Evolutionary conservation across 2,113 vertebrate species (phyloP), one percentile per base, ranked within the genome.

Genomic region (Lampris megalopsis): DNA sequence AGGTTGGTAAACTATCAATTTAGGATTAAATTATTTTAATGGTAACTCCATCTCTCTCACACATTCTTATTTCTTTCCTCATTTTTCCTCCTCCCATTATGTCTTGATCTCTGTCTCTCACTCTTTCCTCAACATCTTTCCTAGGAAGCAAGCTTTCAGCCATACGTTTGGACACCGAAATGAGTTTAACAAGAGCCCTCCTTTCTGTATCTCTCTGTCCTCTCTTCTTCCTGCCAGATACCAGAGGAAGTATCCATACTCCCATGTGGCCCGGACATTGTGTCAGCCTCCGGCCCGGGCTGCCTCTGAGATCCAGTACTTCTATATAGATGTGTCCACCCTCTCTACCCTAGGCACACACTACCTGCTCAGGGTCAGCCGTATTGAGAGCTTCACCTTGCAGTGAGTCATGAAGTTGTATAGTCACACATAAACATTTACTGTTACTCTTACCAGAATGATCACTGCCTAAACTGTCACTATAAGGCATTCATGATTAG

Each of bases 271-370:
- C 58, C 95, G 97, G 35, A 99, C 98, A 0, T 83, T 99, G 67
- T 99, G 98, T 87, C 97, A 98, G 81, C 97, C 98, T 0, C 96
- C 94, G 0, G 95, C 95, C 47, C 95, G 93, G 73, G 94, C 88
- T 0, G 92, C 95, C 62, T 92, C 94, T 0, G 97, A 98, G 92
- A 96, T 93, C 3, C 96, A 99, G 91, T 94, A 92, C 88, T 99
- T 99, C 90, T 99, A 95, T 0, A 95, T 99, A 75, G 97, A 99
- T 0, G 97, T 98, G 68, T 99, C 98, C 3, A 98, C 97, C 0
- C 91, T 99, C 11, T 97, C 97, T 1, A 86, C 66, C 24, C 77
- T 88, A 75, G 96, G 95, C 1, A 84, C 96, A 11, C 95, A 94
- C 2, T 98, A 96, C 91, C 95, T 94, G 90, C 95, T 99, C 66